Evolutionary conservation across 2,113 vertebrate genomes (phyloP), one percentile per base, ranked within the genome.

Genomic region (Bombycilla garrulus): DNA sequence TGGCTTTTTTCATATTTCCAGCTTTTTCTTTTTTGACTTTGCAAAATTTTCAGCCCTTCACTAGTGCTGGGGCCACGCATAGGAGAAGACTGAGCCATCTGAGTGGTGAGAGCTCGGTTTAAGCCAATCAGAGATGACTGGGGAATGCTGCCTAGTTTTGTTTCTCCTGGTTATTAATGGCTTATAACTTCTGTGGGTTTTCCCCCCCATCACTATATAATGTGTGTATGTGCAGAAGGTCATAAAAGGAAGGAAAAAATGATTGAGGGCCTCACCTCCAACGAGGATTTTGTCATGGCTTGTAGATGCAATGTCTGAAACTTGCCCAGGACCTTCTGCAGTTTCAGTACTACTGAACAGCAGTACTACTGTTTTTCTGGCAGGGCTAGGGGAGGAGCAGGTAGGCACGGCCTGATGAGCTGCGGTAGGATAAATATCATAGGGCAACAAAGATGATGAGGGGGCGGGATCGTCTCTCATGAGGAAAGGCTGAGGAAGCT

Each of bases 341-440:
- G 47, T 29, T 38, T 35, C 14, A 14, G 12, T 15, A 1, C 36
- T 15, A 1, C 26, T 31, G 24, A n/a, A n/a, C n/a, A n/a, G n/a
- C 14, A 14, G 12, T 15, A 1, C 36, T 15, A 1, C 26, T 31
- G 24, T 3, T 20, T 5, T 40, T 21, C 20, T 7, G 26, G 4
- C 22, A 38, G 26, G 21, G 48, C 8, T 13, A 11, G 25, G 8
- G 15, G 4, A 19, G 11, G 8, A 6, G 9, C 2, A 3, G 4
- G 7, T 0, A 15, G 28, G 25, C 18, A 15, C 0, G 16, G n/a
- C 19, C 23, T 23, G 5, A 11, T 0, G 12, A 48, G 28, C 9
- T 61, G 50, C 54, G 22, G 8, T 2, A 20, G 24, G 29, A 14
- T 11, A 60, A 72, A 31, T 3, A 22, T 5, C 51, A 36, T 5